Percentiles rank a stretch among this genome's conserved stretches.
Evolutionary conservation across 2,797 vertebrate genomes (phyloP).

Genomic region (Cirrhinus molitorella): DNA sequence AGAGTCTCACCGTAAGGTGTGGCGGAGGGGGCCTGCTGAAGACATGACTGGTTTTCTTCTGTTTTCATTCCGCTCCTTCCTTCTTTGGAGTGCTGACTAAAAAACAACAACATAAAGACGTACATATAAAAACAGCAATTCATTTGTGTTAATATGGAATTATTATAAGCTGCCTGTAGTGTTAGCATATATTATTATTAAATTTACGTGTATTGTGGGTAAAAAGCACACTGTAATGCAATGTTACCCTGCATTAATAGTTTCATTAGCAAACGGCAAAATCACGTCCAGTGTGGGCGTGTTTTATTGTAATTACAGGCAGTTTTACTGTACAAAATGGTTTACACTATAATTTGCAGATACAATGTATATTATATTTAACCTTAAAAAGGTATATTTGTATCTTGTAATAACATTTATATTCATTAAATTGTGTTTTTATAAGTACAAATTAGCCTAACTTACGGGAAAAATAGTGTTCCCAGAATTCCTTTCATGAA

Average conservation of each 20-base stretch:
- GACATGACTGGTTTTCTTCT: slow-evolving; percentile 87
- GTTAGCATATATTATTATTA: neutral
- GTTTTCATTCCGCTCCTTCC: slow-evolving; percentile 88
- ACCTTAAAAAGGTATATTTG: too few relatives aligned
- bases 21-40: slow-evolving; percentile 82
- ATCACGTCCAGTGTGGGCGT: neutral
- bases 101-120: slow-evolving; percentile 7
- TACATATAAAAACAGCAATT: neutral
- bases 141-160: neutral
- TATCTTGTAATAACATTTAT: neutral
- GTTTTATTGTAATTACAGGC: too few relatives aligned
- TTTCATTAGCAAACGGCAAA: neutral
- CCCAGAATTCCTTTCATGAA: neutral
- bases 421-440: neutral
- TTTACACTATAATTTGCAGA: too few relatives aligned
- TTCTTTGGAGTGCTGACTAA: slow-evolving; percentile 80
- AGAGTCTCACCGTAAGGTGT: slow-evolving; percentile 79
- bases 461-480: neutral
- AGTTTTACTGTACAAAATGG: too few relatives aligned
- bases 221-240: neutral
- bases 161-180: neutral
- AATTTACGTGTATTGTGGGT: too few relatives aligned
- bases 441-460: neutral
- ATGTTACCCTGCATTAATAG: neutral
- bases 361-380: too few relatives aligned